phyloP scores from a whole-genome alignment of 1,140 invertebrate species.

The Drosophila prosaltans region DNA sequence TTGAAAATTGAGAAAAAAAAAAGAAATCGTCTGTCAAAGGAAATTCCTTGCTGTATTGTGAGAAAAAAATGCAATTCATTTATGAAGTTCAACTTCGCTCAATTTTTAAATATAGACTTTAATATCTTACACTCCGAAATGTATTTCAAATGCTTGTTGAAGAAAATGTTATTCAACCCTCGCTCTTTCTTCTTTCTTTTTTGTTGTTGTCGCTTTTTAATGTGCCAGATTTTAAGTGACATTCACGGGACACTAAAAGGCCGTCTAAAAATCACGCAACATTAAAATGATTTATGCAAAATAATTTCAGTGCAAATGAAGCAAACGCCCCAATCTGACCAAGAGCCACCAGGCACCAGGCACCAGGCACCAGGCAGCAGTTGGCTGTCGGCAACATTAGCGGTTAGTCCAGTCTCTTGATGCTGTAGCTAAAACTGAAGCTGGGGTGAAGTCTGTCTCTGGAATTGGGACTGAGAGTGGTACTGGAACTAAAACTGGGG shows the following conservation, averaged over 20 bases:
- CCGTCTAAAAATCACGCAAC: slow-evolving; percentile 79
- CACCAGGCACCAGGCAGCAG: slow-evolving; percentile 21
- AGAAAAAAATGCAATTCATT: no score
- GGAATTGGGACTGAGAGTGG: slow-evolving; percentile 23
- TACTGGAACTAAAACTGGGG: slow-evolving; percentile 16
- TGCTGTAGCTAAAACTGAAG: slow-evolving; percentile 14
- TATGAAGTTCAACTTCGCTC: no score
- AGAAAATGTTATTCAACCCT: slow-evolving; percentile 27
- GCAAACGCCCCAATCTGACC: slow-evolving; percentile 60
- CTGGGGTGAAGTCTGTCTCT: slow-evolving; percentile 17
- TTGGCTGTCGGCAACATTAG: slow-evolving; percentile 48
- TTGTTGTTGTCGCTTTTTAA: slow-evolving; percentile 55
- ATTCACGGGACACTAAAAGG: slow-evolving; percentile 76
- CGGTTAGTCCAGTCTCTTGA: slow-evolving; percentile 45
- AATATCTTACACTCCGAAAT: no score
- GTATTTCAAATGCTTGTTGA: not conserved
- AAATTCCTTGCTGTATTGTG: no score
- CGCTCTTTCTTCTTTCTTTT: slow-evolving; percentile 10
- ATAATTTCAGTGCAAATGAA: slow-evolving; percentile 80
- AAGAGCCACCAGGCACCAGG: slow-evolving; percentile 14
- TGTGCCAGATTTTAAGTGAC: slow-evolving; percentile 78
- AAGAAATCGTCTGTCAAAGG: no score
- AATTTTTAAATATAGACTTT: no score
- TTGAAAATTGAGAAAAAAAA: no score
- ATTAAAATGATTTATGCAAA: slow-evolving; percentile 79